Evolutionary conservation across 1,140 invertebrate species (phyloP), one percentile per base, ranked within the genome.

Genomic region (Megalonaias nervosa): DNA sequence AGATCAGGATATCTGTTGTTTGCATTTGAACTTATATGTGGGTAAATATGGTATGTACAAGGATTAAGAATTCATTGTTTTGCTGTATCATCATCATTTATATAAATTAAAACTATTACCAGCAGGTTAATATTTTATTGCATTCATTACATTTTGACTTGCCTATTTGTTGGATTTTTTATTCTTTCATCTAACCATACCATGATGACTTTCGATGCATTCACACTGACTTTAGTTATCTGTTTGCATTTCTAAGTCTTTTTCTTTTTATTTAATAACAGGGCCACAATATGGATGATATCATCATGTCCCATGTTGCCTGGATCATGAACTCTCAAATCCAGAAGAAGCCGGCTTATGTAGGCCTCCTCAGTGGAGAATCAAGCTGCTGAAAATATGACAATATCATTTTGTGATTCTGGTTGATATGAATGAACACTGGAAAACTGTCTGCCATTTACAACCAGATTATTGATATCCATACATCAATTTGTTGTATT

Each of bases 241-340:
- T n/a, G 19, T 70, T n/a, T n/a, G 58, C 12, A n/a, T 17, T 56
- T 19, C 31, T 56, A 4, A 21, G 6, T 5, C 19, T 17, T 16
- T 56, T 58, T n/a, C 19, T 13, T 61, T 26, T 59, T 79, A 31
- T 73, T 57, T 59, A 64, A 55, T 82, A 75, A 16, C 75, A 89
- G 88, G 86, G 86, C 19, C 86, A 89, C 77, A 87, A 88, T 48
- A 83, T 89, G 77, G 88, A 89, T 68, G 88, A 89, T 67, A 75
- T 88, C 4, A 75, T 89, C 15, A 89, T 89, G 88, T 81, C 85
- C 0, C 87, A 89, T 75, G 83, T 88, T 19, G 81, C 75, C 1
- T 89, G 83, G 84, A 82, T 86, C 23, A 88, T 89, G 86, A 87
- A 88, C 55, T 74, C 77, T 23, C 86, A 89, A 62, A 88, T 89